These are phyloP conservation scores for Columba livia DNA, from an alignment of 2,113 vertebrate genomes.

Conservation along the genomic window DNA sequence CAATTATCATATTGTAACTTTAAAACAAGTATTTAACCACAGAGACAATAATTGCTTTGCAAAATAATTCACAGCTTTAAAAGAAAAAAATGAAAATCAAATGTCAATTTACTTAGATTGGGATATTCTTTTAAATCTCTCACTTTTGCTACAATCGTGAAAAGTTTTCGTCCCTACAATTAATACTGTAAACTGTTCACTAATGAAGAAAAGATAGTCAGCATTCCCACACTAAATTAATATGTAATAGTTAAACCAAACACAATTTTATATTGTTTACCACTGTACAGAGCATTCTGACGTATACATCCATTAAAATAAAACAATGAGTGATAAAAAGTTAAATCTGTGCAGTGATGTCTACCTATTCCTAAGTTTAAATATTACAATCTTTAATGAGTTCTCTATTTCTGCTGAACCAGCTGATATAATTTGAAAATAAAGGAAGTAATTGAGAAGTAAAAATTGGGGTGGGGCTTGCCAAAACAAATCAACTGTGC, in stretches of 20 bases:
- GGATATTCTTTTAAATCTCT: background rate
- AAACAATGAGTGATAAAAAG: background rate
- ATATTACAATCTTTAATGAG: background rate
- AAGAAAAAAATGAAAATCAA: background rate
- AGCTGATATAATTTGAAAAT: background rate
- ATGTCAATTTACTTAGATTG: background rate
- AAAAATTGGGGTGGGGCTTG: background rate
- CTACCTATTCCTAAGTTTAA: background rate
- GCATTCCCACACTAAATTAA: background rate
- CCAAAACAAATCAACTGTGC: background rate
- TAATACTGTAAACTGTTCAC: background rate
- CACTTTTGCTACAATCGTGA: background rate
- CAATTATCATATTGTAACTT: constrained; percentile 34
- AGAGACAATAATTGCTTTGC: constrained; percentile 1
- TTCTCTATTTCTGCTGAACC: background rate
- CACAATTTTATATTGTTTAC: background rate
- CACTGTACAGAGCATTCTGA: background rate
- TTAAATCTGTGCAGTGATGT: background rate
- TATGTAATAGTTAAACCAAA: background rate
- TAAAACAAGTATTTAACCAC: constrained; percentile 3
- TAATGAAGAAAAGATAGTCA: background rate
- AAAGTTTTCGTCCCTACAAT: background rate
- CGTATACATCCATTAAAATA: background rate
- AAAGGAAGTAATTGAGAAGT: background rate
- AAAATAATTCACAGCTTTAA: background rate